phyloP scores from a whole-genome alignment of 2,113 vertebrate species.

The Anolis sagrei region DNA sequence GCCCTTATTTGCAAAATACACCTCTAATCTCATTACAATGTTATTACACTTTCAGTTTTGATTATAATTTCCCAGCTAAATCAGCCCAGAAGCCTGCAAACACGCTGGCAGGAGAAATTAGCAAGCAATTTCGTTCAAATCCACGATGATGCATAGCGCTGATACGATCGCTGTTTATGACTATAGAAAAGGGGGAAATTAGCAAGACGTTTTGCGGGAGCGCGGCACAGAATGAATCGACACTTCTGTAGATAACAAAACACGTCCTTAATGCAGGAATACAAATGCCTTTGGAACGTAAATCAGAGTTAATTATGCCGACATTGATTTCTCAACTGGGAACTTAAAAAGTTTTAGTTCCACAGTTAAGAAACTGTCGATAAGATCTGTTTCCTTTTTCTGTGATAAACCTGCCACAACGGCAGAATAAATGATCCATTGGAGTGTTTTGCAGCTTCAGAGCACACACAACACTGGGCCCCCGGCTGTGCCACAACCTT shows the following conservation, averaged over 20 bases:
- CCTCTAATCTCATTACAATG: slow-evolving; percentile 28
- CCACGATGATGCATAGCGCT: slow-evolving; percentile 21
- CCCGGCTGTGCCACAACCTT: not conserved
- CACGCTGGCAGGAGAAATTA: slow-evolving; percentile 21
- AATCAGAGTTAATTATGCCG: slow-evolving; percentile 38
- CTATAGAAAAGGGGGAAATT: slow-evolving; percentile 18
- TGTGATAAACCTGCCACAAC: not conserved
- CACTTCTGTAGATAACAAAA: slow-evolving; percentile 43
- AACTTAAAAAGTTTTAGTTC: slow-evolving; percentile 37
- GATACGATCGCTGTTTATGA: slow-evolving; percentile 22
- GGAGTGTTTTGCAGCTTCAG: slow-evolving; percentile 30
- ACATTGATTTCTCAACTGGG: slow-evolving; percentile 33
- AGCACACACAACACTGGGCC: not conserved
- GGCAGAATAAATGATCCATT: not conserved
- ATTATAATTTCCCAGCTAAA: slow-evolving; percentile 26
- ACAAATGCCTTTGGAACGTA: slow-evolving; percentile 34
- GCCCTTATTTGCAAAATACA: slow-evolving; percentile 24
- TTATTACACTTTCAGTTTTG: slow-evolving; percentile 35
- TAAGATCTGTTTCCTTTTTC: slow-evolving; percentile 27
- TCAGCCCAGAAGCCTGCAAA: slow-evolving; percentile 22
- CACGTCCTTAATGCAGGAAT: slow-evolving; percentile 26
- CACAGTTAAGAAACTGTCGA: slow-evolving; percentile 23
- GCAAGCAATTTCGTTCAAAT: slow-evolving; percentile 17
- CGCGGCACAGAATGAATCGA: slow-evolving; percentile 21
- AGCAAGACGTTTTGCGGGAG: slow-evolving; percentile 19